A percentile compares a stretch with the other conserved stretches of the same genome.
Conservation (phyloP, 2,113 vertebrate species). For the Cottus gobio region DNA sequence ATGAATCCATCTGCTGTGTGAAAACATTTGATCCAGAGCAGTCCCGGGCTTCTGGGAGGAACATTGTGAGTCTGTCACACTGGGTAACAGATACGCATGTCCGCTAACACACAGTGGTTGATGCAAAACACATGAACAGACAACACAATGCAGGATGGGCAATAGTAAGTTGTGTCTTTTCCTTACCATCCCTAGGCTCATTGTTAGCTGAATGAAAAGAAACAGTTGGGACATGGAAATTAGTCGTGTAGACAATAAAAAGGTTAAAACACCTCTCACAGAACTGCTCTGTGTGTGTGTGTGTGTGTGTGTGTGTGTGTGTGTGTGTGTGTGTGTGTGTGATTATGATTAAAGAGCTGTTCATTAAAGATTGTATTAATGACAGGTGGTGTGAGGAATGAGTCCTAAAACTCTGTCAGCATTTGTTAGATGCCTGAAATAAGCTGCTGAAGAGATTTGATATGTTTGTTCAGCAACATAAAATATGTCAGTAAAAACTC, state of each 20-base stretch:
- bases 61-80: slow-evolving; percentile 1
- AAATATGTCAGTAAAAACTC: background rate
- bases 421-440: background rate
- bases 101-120: background rate
- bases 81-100: slow-evolving; percentile 12
- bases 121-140: slow-evolving; percentile 17
- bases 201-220: slow-evolving; percentile 57
- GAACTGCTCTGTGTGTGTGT: background rate
- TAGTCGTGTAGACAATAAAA: slow-evolving; percentile 29
- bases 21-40: slow-evolving; percentile 35
- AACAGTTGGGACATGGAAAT: slow-evolving; percentile 47
- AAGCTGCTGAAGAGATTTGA: background rate
- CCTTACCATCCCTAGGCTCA: slow-evolving; percentile 71
- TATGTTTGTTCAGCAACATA: background rate
- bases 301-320: slow-evolving; percentile 7
- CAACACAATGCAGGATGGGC: slow-evolving; percentile 27
- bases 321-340: slow-evolving; percentile 8
- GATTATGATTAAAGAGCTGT: slow-evolving; percentile 34
- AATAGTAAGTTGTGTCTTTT: background rate
- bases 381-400: background rate
- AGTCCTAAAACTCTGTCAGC: no score
- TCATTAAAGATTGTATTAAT: slow-evolving; percentile 54
- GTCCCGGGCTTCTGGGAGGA: slow-evolving; percentile 24
- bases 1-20: slow-evolving; percentile 4
- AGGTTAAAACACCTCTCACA: slow-evolving; percentile 26